Evolutionary conservation across 2,113 vertebrate genomes (phyloP), one percentile per base, ranked within the genome.

Genomic region (Chaenogobius annularis): DNA sequence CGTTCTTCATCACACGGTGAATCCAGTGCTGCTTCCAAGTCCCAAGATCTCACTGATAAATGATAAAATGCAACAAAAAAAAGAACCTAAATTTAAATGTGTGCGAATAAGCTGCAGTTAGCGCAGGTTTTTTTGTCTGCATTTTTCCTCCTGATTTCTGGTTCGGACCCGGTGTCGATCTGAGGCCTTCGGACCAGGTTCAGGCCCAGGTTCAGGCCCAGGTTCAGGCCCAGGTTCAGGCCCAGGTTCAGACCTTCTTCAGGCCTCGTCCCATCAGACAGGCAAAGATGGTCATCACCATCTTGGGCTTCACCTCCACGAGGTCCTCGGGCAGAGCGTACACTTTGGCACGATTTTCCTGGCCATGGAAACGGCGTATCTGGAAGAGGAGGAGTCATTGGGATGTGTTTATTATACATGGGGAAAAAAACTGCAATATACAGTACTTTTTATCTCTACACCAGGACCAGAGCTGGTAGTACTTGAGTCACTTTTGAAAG

Each of bases 221-320:
- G 13, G 46, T 47, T 15, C 3, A 47, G 13, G 3, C 46, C 13
- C 35, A 5, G 46, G 46, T 47, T 12, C 14, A 47, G 46, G 14
- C 46, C 46, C 14, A 5, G 46, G 15, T 17, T 17, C n/a, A 91
- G 0, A 65, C 82, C 47, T 2, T 86, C 80, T 87, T 90, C 87
- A 89, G 87, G 56, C 90, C 90, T 71, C 86, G 70, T 11, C 81
- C 90, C 90, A 91, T 91, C 73, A 91, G 83, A 44, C 91, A 92
- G 68, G 88, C 89, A 59, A 98, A 98, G 83, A 98, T 94, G 0
- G 95, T 98, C 96, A 98, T 97, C 86, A 98, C 96, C 96, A 98
- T 98, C 89, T 98, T 98, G 11, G 88, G 95, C 68, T 97, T 98
- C 81, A 96, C 89, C 87, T 97, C 96, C 46, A 98, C 95, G 19